Percentiles rank a stretch among this genome's conserved stretches.
These are phyloP conservation scores for Nebria brevicollis DNA, from an alignment of 2,888 invertebrate species.

Conservation along the genomic window DNA sequence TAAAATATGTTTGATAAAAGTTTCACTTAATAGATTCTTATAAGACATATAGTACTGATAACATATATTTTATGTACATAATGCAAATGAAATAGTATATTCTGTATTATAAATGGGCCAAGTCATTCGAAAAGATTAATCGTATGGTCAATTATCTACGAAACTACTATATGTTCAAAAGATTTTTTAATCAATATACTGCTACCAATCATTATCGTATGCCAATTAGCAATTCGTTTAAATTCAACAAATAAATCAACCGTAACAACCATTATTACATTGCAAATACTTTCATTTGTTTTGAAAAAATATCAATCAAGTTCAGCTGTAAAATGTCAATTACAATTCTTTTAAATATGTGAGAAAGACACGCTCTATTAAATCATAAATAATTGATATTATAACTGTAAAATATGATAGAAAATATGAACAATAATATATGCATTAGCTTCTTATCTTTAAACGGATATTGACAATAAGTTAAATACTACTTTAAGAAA, in stretches of 20 bases:
- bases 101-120: neutral
- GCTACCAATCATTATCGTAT: neutral
- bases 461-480: neutral
- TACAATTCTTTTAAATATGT: constrained; percentile 2
- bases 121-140: neutral
- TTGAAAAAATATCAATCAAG: constrained; percentile 15
- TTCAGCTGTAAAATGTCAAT: constrained; percentile 10
- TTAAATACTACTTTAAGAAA: neutral
- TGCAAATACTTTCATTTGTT: constrained; percentile 17
- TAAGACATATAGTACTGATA: too few species aligned
- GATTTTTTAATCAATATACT: neutral
- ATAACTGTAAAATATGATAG: constrained; percentile 26
- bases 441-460: constrained; percentile 22
- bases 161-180: neutral
- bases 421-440: constrained; percentile 22
- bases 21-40: neutral
- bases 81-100: neutral
- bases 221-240: constrained; percentile 4
- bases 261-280: constrained; percentile 8
- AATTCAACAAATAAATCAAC: neutral
- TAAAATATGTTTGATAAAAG: too few species aligned
- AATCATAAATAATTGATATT: constrained; percentile 35
- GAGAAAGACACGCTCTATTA: constrained; percentile 40
- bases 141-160: neutral
- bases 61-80: too few species aligned